Evolutionary conservation across 1,140 invertebrate species (phyloP).

Genomic region (Luehdorfia chinensis): DNA sequence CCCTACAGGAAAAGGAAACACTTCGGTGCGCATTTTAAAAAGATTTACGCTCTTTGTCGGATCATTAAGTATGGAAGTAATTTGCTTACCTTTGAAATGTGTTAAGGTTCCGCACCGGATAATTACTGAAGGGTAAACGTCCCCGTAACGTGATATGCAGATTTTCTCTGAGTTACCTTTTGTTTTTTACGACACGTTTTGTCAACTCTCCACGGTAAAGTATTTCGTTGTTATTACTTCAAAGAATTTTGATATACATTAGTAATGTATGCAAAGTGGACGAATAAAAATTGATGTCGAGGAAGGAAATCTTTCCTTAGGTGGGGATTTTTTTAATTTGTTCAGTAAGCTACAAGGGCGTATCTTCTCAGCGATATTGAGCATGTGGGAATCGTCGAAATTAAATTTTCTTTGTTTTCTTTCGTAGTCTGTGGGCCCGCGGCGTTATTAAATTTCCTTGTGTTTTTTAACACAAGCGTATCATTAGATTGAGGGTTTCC

Average conservation of each 20-base stretch:
- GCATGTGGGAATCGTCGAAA: conserved; percentile 74
- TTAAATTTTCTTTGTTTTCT: conserved; percentile 76
- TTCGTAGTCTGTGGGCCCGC: conserved; percentile 46
- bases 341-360: conserved; percentile 33
- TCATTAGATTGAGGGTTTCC: conserved; percentile 77
- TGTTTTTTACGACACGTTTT: conserved; percentile 18
- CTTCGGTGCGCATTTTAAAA: conserved; percentile 67
- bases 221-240: conserved; percentile 15
- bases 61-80: conserved; percentile 75
- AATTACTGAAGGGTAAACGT: conserved; percentile 59
- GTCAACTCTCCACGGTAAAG: neutral
- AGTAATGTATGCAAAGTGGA: conserved; percentile 16
- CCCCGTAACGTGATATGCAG: conserved; percentile 67
- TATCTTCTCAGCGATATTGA: conserved; percentile 65
- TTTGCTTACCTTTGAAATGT: conserved; percentile 77
- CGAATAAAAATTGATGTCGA: conserved; percentile 15
- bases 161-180: conserved; percentile 41
- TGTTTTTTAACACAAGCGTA: conserved; percentile 78
- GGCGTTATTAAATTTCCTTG: conserved; percentile 78
- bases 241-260: neutral
- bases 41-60: conserved; percentile 75
- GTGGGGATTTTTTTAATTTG: conserved; percentile 53
- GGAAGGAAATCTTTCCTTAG: conserved; percentile 4
- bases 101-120: conserved; percentile 64
- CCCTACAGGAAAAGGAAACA: conserved; percentile 66